These are phyloP conservation scores for Acrossocheilus wenchowensis DNA, from an alignment of 2,797 vertebrate genomes.

Conservation along the genomic window DNA sequence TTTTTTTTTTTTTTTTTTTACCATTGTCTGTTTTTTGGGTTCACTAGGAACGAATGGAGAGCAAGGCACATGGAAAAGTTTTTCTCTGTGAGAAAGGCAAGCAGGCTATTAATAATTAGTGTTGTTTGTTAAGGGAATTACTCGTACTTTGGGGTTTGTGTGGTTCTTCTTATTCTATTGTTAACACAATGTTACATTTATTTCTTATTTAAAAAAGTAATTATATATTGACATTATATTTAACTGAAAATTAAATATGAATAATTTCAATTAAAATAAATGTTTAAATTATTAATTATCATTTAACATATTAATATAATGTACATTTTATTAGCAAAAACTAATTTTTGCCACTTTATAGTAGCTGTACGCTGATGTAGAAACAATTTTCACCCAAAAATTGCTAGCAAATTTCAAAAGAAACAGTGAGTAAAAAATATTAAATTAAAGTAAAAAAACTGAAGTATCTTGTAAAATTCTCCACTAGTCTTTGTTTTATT, in stretches of 20 bases:
- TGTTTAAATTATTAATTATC: too few species aligned
- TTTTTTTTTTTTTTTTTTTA: not conserved
- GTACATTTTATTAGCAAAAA: not conserved
- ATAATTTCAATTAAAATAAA: too few species aligned
- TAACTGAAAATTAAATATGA: too few species aligned
- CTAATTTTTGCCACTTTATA: not conserved
- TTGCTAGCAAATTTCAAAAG: not conserved
- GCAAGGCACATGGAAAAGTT: not conserved
- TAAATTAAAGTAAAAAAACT: not conserved
- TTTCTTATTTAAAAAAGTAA: too few species aligned
- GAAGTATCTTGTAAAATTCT: not conserved
- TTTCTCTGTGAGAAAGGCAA: not conserved
- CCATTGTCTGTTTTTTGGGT: not conserved
- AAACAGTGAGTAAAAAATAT: not conserved
- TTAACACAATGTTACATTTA: too few species aligned
- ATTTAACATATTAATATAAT: not conserved
- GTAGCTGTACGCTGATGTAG: not conserved
- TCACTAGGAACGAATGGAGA: not conserved
- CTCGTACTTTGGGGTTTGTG: too few species aligned
- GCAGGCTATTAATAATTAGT: not conserved
- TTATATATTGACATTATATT: too few species aligned
- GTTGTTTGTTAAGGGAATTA: not conserved
- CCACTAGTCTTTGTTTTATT: not conserved
- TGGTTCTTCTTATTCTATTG: too few species aligned
- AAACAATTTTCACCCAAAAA: too few species aligned